Evolutionary conservation across 1,140 invertebrate species (phyloP), one percentile per base, ranked within the genome.

Genomic region (Zaprionus capensis): DNA sequence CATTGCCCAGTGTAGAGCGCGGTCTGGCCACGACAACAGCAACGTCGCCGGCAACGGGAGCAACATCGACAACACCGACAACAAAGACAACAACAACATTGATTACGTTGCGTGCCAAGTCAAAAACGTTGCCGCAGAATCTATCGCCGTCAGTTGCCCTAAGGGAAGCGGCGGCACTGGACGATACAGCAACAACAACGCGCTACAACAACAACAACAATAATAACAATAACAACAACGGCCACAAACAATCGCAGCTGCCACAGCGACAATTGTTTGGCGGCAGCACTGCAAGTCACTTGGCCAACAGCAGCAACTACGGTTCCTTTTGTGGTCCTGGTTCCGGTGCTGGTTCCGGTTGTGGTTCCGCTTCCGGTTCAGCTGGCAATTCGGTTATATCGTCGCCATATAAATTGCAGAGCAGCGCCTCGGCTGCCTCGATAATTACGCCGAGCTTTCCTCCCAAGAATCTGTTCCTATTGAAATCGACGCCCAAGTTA

Each of bases 71-170:
- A 34, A 38, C 64, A 51, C 31, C 92, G 93, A 78, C 91, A 55
- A 56, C 44, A 72, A 83, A 91, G 51, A 91, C 94, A 63, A 93
- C 93, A 9, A 92, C 93, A 46, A 92, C 93, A 46, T 80, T 91
- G 56, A 92, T 93, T 58, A 92, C 93, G 36, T 81, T 91, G 31
- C 94, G 93, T 76, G 94, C 94, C 65, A 95, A 95, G 87, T 93
- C 94, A 22, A 94, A 94, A 88, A 94, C 94, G 5, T 87, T 95
- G 57, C 94, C 94, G 55, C 94, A 94, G 81, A 94, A 94, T 91
- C 82, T 94, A 38, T 90, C 92, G 44, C 84, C 92, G 14, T 87
- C 92, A 76, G 74, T 90, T 69, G 82, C 70, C 6, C 36, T 91
- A 55, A 82, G 88, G 57, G 87, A 91, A 65, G 83, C 77, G 26